Conservation (phyloP, 2,113 vertebrate genomes). For the Pangasianodon gigas region DNA sequence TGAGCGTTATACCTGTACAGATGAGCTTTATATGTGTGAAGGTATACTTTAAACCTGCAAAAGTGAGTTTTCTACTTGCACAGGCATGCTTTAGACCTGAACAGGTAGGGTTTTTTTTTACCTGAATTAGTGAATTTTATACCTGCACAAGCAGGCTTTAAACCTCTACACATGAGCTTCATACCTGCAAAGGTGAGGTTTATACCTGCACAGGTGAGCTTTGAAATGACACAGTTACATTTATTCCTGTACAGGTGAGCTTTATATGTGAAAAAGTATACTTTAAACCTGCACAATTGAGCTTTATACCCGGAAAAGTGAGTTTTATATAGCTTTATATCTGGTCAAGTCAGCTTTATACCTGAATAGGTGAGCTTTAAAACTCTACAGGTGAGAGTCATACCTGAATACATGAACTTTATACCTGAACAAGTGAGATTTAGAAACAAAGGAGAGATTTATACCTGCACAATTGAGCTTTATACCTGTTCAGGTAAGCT, state of each 20-base stretch:
- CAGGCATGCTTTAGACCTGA: no score
- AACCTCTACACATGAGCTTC: not conserved
- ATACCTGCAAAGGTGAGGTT: not conserved
- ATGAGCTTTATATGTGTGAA: not conserved
- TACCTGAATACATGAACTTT: not conserved
- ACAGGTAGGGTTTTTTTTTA: not conserved
- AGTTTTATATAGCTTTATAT: not conserved
- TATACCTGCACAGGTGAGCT: not conserved
- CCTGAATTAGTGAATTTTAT: no score
- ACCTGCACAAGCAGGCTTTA: not conserved
- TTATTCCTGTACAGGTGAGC: not conserved
- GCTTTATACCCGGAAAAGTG: not conserved
- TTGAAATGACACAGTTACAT: not conserved
- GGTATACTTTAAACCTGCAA: not conserved
- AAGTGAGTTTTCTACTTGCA: not conserved
- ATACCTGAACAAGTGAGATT: not conserved
- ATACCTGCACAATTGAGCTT: not conserved
- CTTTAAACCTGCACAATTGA: not conserved
- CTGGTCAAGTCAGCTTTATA: not conserved
- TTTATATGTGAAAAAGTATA: not conserved
- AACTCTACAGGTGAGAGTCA: not conserved
- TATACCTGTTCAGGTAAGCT: not conserved
- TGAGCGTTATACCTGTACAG: not conserved
- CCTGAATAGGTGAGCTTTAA: not conserved
- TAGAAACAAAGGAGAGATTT: no score